Evolutionary conservation across 2,888 invertebrate species (phyloP).

Genomic region (Caprella mutica): DNA sequence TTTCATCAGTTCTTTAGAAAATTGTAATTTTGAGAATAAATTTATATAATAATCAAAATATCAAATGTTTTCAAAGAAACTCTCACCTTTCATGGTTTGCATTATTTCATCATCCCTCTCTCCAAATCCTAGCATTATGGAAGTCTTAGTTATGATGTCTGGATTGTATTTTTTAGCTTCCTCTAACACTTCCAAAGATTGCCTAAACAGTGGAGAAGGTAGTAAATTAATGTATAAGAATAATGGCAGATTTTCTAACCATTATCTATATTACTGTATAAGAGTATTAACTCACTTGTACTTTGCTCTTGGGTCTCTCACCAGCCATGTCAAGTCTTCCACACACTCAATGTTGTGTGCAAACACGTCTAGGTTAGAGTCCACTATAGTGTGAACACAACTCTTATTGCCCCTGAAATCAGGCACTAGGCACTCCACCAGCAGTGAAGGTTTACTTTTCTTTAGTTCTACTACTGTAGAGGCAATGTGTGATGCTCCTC

Average conservation of each 20-base stretch:
- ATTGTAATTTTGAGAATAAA: too few species aligned
- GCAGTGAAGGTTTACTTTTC: constrained; percentile 51
- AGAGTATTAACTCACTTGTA: constrained; percentile 48
- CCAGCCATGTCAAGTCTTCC: constrained; percentile 74
- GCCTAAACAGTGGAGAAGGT: constrained; percentile 49
- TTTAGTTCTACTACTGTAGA: constrained; percentile 81
- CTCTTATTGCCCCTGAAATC: constrained; percentile 78
- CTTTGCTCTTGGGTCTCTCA: constrained; percentile 84
- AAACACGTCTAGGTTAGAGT: constrained; percentile 83
- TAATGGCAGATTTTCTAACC: constrained; percentile 39
- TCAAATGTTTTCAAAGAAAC: neutral
- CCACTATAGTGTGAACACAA: constrained; percentile 61
- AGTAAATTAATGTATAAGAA: constrained; percentile 13
- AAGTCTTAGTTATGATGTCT: constrained; percentile 85
- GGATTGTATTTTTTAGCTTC: constrained; percentile 67
- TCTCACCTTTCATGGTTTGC: constrained; percentile 63
- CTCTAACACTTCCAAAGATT: constrained; percentile 70
- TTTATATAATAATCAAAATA: too few species aligned
- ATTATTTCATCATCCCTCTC: constrained; percentile 78
- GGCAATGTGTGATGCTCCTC: constrained; percentile 87
- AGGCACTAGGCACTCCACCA: constrained; percentile 93
- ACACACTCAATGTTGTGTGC: constrained; percentile 99
- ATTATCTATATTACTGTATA: neutral
- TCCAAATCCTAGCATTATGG: constrained; percentile 93
- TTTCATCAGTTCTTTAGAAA: too few species aligned